A percentile compares a stretch with the other conserved stretches of the same genome.
These are phyloP conservation scores for Dreissena polymorpha DNA, from an alignment of 1,140 invertebrate genomes.

Conservation along the genomic window DNA sequence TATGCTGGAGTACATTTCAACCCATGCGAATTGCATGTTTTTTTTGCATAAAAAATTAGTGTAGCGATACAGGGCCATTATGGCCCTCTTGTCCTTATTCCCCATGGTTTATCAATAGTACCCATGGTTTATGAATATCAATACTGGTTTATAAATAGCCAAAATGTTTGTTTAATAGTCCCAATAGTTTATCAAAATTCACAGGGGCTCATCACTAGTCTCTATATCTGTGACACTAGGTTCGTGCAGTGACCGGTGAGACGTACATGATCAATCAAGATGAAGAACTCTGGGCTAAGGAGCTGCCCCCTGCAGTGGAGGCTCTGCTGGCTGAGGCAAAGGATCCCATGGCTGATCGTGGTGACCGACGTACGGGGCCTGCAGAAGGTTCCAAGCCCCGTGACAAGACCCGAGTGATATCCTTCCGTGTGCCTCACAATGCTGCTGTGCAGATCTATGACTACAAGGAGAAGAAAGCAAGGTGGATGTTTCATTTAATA, in stretches of 20 bases:
- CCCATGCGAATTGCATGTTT: no score
- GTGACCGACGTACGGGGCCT: conserved; percentile 51
- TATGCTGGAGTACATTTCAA: no score
- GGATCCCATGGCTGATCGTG: conserved; percentile 80
- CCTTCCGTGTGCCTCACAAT: conserved; percentile 82
- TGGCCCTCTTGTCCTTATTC: no score
- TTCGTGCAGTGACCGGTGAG: conserved; percentile 80
- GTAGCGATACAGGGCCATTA: no score
- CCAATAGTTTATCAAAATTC: no score
- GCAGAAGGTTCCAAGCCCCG: conserved; percentile 55
- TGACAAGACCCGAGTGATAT: conserved; percentile 79
- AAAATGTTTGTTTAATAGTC: no score
- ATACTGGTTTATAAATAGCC: no score
- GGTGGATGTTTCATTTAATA: conserved; percentile 69
- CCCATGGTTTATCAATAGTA: no score
- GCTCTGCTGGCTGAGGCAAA: conserved; percentile 73
- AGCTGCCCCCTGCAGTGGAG: conserved; percentile 79
- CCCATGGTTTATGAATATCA: no score
- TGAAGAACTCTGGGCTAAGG: conserved; percentile 82
- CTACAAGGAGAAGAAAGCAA: conserved; percentile 81
- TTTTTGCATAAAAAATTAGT: no score
- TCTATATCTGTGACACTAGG: conserved; percentile 61
- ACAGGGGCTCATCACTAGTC: no score
- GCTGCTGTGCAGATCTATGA: conserved; percentile 83
- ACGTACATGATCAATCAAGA: conserved; percentile 83